These are phyloP conservation scores for Archips crataeganus DNA, from an alignment of 2,888 invertebrate genomes.

Conservation along the genomic window DNA sequence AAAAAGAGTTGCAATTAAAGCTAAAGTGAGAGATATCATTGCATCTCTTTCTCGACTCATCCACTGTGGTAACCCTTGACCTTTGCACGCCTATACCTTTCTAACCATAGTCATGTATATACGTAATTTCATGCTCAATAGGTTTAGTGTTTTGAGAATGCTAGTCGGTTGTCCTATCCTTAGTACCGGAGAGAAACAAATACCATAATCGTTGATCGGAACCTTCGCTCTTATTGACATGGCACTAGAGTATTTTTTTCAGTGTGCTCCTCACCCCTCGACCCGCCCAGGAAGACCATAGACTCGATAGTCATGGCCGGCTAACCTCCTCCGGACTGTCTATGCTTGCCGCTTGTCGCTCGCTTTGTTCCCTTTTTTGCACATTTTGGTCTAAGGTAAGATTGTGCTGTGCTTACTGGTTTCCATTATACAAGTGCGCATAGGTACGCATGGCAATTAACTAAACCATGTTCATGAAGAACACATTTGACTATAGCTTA, in stretches of 20 bases:
- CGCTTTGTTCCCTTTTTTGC: constrained; percentile 62
- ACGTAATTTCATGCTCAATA: constrained; percentile 83
- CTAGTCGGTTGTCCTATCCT: constrained; percentile 76
- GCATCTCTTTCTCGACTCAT: not conserved
- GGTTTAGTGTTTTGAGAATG: constrained; percentile 83
- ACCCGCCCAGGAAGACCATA: constrained; percentile 83
- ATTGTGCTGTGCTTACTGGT: constrained; percentile 41
- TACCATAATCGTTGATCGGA: constrained; percentile 56
- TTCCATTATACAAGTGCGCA: not conserved
- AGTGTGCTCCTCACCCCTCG: constrained; percentile 86
- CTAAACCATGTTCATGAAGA: not conserved
- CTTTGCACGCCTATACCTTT: constrained; percentile 37
- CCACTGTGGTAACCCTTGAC: not conserved
- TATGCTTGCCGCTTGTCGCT: constrained; percentile 80
- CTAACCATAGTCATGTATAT: constrained; percentile 48
- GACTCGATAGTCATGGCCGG: constrained; percentile 70
- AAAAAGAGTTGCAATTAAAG: not conserved
- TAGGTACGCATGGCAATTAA: not conserved
- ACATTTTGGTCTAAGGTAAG: constrained; percentile 51
- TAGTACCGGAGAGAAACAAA: constrained; percentile 32
- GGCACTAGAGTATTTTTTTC: constrained; percentile 86
- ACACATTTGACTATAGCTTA: no score
- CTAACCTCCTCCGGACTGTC: constrained; percentile 86
- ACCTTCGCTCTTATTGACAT: constrained; percentile 81
- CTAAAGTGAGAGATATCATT: not conserved